Evolutionary conservation across 2,113 vertebrate genomes (phyloP).

Genomic region (Antechinus flavipes): DNA sequence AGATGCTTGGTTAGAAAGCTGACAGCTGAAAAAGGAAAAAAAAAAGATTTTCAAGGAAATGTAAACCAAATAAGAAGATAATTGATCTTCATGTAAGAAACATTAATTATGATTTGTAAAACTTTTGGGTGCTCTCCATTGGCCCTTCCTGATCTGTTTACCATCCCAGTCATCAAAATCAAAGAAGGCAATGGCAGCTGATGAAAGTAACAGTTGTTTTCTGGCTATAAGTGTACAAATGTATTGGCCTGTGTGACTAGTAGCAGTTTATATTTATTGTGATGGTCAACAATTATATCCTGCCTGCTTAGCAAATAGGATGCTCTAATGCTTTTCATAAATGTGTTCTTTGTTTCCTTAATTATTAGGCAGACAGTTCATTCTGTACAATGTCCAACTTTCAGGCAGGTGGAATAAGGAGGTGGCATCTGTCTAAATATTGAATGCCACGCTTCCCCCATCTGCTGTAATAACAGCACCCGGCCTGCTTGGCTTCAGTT

Average conservation of each 20-base stretch:
- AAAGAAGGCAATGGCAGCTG: conserved; percentile 80
- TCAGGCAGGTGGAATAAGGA: conserved; percentile 91
- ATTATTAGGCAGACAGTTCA: conserved; percentile 89
- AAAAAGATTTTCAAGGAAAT: conserved; percentile 20
- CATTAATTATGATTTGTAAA: conserved; percentile 4
- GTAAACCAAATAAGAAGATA: conserved; percentile 12
- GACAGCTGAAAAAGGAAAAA: conserved; percentile 29
- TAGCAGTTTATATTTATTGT: conserved; percentile 80
- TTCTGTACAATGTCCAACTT: conserved; percentile 91
- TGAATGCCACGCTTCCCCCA: conserved; percentile 92
- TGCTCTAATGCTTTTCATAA: conserved; percentile 84
- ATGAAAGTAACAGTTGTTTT: conserved; percentile 65
- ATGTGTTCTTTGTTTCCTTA: conserved; percentile 85
- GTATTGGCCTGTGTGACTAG: conserved; percentile 76
- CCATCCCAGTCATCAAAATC: conserved; percentile 72
- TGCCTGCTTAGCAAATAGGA: conserved; percentile 76
- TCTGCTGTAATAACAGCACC: conserved; percentile 87
- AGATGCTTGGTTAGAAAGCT: conserved; percentile 48
- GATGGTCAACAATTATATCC: conserved; percentile 82
- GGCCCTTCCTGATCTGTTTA: conserved; percentile 19
- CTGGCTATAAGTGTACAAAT: conserved; percentile 74
- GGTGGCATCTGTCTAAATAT: conserved; percentile 93
- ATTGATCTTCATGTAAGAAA: conserved; percentile 30
- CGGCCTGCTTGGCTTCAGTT: conserved; percentile 88
- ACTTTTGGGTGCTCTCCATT: conserved; percentile 24